phyloP scores from a whole-genome alignment of 2,797 vertebrate species.

The Psittacula derbiana region DNA sequence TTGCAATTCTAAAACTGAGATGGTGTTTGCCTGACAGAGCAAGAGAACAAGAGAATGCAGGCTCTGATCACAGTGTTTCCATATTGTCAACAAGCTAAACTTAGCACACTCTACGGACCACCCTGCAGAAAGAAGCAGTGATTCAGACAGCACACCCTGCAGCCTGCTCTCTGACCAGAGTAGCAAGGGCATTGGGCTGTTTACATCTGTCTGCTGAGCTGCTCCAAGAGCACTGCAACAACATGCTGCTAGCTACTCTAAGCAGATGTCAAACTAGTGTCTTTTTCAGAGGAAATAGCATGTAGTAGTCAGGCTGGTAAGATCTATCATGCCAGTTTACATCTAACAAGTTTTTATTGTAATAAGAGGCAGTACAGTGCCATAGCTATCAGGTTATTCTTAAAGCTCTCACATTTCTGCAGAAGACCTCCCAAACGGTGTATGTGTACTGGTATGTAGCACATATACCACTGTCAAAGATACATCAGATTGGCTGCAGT shows the following conservation, averaged over 20 bases:
- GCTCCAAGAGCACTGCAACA: not conserved
- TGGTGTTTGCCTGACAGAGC: not conserved
- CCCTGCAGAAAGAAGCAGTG: not conserved
- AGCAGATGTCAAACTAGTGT: not conserved
- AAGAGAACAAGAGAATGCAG: not conserved
- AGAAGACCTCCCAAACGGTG: not conserved
- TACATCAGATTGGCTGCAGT: not conserved
- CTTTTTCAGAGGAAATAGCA: not conserved
- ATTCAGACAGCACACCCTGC: not conserved
- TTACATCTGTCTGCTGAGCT: not conserved
- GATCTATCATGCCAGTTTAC: not conserved
- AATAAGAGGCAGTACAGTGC: not conserved
- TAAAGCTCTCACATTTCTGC: not conserved
- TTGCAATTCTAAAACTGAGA: not conserved
- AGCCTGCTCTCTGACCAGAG: not conserved
- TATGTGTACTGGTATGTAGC: not conserved
- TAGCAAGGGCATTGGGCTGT: not conserved
- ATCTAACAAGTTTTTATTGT: not conserved
- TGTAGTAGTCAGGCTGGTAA: not conserved
- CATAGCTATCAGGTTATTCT: not conserved
- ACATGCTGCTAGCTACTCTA: too few relatives aligned
- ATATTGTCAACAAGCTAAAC: rapidly evolving
- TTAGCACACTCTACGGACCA: not conserved
- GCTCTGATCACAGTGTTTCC: not conserved
- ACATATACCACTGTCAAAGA: not conserved